Evolutionary conservation across 2,888 invertebrate species (phyloP).

Genomic region (Caenorhabditis doughertyi): DNA sequence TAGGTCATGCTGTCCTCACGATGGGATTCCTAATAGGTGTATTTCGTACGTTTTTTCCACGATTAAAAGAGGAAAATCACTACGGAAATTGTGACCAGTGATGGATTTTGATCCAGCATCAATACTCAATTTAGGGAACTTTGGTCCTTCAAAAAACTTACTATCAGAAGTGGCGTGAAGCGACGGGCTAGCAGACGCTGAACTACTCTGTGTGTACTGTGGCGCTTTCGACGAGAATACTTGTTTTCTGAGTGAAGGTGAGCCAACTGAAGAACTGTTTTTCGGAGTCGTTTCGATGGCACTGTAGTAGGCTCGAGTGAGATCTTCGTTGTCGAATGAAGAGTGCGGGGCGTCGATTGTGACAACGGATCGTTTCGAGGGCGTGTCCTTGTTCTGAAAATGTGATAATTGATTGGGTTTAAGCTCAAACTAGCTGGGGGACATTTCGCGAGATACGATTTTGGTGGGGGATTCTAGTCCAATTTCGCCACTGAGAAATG

Average conservation of each 20-base stretch:
- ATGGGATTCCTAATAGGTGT: too few relatives aligned
- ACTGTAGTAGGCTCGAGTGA: slow-evolving; percentile 35
- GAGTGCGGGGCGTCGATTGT: slow-evolving; percentile 53
- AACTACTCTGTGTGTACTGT: slow-evolving; percentile 45
- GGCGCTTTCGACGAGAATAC: slow-evolving; percentile 41
- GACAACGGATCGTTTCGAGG: slow-evolving; percentile 55
- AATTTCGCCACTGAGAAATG: too few relatives aligned
- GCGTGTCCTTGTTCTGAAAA: slow-evolving; percentile 46
- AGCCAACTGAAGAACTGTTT: slow-evolving; percentile 15
- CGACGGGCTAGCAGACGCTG: slow-evolving; percentile 56
- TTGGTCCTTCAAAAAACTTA: too few relatives aligned
- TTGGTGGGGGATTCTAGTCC: too few relatives aligned
- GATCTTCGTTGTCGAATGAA: slow-evolving; percentile 22
- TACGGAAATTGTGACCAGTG: too few relatives aligned
- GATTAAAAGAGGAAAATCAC: too few relatives aligned
- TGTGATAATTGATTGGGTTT: background rate
- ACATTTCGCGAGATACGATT: too few relatives aligned
- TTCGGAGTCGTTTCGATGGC: slow-evolving; percentile 44
- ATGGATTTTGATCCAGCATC: too few relatives aligned
- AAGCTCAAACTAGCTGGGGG: background rate
- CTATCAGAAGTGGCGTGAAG: slow-evolving; percentile 61
- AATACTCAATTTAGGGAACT: too few relatives aligned
- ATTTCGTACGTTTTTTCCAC: too few relatives aligned
- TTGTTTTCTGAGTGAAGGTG: slow-evolving; percentile 50
- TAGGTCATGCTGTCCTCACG: too few relatives aligned